Conservation (phyloP, 2,113 vertebrate species). For the Ochotona curzoniae region DNA sequence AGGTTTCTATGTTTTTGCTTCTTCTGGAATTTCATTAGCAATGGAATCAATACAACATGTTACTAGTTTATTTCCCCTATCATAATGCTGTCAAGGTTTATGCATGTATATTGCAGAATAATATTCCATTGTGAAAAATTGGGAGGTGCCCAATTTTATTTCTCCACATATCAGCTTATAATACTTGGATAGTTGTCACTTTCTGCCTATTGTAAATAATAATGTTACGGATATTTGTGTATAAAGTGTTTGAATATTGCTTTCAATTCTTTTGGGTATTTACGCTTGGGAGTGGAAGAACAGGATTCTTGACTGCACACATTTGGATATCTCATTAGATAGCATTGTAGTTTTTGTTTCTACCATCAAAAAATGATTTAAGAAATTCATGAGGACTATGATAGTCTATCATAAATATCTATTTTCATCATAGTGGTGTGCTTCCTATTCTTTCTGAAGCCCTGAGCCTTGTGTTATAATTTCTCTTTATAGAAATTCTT, state of each 20-base stretch:
- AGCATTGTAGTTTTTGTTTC: constrained; percentile 48
- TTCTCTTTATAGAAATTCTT: constrained; percentile 3
- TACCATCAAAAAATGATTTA: constrained; percentile 20
- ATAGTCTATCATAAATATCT: neutral
- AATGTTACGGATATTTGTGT: neutral
- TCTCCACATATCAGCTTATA: neutral
- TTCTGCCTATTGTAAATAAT: constrained; percentile 22
- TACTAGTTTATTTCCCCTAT: neutral
- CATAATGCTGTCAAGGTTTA: neutral
- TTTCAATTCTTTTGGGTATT: constrained; percentile 12
- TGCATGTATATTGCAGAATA: constrained; percentile 6
- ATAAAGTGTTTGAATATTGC: neutral
- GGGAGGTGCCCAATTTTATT: too few species aligned
- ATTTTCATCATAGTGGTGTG: constrained; percentile 8
- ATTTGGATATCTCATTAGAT: constrained; percentile 8
- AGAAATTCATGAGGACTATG: constrained; percentile 13
- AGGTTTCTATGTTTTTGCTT: neutral
- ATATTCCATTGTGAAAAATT: too few species aligned
- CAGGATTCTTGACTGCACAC: neutral
- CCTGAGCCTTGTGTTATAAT: neutral
- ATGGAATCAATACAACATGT: neutral
- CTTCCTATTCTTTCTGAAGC: constrained; percentile 13
- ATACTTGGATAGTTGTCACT: constrained; percentile 23
- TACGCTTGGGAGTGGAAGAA: neutral
- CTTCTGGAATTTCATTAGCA: neutral